Base-by-base conservation (phyloP, 2,797 vertebrate genomes). In the Myripristis jacobus region DNA sequence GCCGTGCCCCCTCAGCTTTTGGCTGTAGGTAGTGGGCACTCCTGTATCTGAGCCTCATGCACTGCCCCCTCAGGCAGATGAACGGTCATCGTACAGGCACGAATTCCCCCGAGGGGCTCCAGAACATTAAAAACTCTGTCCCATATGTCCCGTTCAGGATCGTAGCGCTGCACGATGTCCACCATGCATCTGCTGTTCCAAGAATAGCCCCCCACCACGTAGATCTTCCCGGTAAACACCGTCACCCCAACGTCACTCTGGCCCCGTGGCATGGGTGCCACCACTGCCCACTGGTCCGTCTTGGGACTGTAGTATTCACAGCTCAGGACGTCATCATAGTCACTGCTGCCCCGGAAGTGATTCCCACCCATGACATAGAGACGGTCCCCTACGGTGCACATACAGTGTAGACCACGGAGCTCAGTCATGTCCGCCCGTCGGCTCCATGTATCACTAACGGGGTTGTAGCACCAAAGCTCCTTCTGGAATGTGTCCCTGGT, bases 171-270 rank as follows among this genome's bases (percentile, higher is more conserved):
- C 82, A 95, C 94, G 1, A 95, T 90, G 73, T 95, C 94, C 4
- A 95, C 92, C 95, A 95, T 95, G 82, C 94, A 95, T 1, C 93
- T 89, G 84, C 92, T 95, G 92, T 95, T 95, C 95, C 95, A 95
- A 16, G 94, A 95, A n/a, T 95, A 95, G 0, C 95, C 95, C 0
- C 95, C 95, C 43, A 95, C 94, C 73, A 95, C 94, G 8, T 94
- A 95, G 75, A 95, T 86, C 64, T 89, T 87, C 10, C 87, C 92
- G 7, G 91, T 78, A 57, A 94, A 94, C 72, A 95, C 94, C 0
- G 95, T 90, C 73, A 95, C 91, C 0, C 95, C 95, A 0, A 95
- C 93, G 1, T 95, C 95, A 3, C 95, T 95, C 82, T 95, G 95
- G 1, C 95, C 95, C 4, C 91, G 80, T 0, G 93, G 91, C 94